Conservation (phyloP, 2,797 vertebrate genomes). For the Dermochelys coriacea region DNA sequence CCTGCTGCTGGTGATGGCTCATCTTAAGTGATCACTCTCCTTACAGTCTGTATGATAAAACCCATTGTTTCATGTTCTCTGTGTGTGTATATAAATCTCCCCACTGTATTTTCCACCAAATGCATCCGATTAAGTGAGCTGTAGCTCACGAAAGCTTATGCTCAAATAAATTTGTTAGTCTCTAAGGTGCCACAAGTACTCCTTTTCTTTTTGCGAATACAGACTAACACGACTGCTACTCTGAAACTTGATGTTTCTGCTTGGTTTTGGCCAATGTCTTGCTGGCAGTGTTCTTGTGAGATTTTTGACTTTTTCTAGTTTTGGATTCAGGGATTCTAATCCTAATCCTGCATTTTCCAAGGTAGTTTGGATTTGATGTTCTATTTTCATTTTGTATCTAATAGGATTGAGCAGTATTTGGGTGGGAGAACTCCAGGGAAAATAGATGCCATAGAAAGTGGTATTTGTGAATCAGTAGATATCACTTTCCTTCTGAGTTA, state of each 20-base stretch:
- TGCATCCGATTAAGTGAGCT: no score
- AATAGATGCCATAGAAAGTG: neutral
- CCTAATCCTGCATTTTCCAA: neutral
- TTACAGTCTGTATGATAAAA: no score
- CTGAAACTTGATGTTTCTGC: constrained; percentile 6
- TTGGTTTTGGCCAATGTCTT: neutral
- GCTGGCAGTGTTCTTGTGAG: neutral
- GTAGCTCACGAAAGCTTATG: no score
- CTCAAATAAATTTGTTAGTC: no score
- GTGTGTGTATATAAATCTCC: no score
- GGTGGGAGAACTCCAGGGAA: neutral
- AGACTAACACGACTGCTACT: no score
- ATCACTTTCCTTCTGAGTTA: neutral
- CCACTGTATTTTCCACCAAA: no score
- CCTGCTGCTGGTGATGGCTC: no score
- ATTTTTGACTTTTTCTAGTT: neutral
- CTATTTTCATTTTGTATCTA: neutral
- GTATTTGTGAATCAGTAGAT: fast-evolving
- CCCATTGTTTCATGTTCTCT: no score
- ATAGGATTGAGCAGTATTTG: neutral
- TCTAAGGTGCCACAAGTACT: no score
- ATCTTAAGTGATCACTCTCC: no score
- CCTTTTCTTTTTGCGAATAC: no score
- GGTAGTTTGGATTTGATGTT: neutral
- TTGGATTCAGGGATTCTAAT: neutral